Evolutionary conservation across 2,888 invertebrate species (phyloP).

Genomic region (Thymelicus acteon): DNA sequence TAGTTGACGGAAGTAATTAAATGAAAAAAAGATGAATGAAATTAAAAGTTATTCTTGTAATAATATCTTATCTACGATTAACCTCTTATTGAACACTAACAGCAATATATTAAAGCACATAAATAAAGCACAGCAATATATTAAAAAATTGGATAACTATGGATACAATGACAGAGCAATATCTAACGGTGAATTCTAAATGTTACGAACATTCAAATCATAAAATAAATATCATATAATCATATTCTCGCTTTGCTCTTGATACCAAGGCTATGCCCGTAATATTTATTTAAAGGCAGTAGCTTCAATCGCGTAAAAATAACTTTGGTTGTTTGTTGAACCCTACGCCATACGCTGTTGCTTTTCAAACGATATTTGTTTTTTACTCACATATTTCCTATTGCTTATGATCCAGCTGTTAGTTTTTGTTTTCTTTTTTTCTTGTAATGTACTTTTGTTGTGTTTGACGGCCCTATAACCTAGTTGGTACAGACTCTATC

Average conservation of each 20-base stretch:
- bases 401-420: neutral
- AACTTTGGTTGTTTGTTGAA: slow-evolving; percentile 26
- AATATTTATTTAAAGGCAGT: slow-evolving; percentile 19
- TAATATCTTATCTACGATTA: too few relatives aligned
- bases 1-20: too few relatives aligned
- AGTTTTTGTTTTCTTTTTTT: slow-evolving; percentile 10
- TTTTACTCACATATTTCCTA: slow-evolving; percentile 2
- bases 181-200: neutral
- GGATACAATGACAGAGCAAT: neutral
- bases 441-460: too few relatives aligned
- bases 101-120: too few relatives aligned
- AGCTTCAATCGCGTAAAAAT: slow-evolving; percentile 25
- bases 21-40: too few relatives aligned
- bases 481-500: too few relatives aligned
- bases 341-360: slow-evolving; percentile 4
- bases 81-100: too few relatives aligned
- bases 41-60: too few relatives aligned
- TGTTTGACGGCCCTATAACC: too few relatives aligned
- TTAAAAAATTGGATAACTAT: too few relatives aligned
- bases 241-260: neutral
- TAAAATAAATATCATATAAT: neutral
- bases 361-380: slow-evolving; percentile 18
- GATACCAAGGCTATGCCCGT: slow-evolving; percentile 9
- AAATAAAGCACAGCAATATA: too few relatives aligned
- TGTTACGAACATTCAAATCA: neutral